Percentiles rank a stretch among this genome's conserved stretches.
These are phyloP conservation scores for Cuniculus paca DNA, from an alignment of 2,797 vertebrate species.

Conservation along the genomic window DNA sequence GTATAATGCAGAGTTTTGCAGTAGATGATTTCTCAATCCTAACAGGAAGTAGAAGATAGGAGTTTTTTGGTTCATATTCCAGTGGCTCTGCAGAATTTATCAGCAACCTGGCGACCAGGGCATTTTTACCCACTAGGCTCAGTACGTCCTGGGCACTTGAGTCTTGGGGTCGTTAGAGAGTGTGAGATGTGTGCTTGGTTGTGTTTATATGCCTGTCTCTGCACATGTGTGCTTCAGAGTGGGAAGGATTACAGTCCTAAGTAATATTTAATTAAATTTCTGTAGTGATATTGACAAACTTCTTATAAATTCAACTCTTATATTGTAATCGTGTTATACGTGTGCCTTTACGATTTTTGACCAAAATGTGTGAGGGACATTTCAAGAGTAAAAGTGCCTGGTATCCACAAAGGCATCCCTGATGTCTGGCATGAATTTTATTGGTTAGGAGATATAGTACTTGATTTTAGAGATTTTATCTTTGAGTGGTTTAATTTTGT, in stretches of 20 bases:
- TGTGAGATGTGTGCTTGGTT: not conserved
- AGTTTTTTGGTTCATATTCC: not conserved
- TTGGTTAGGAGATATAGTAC: not conserved
- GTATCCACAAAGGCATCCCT: not conserved
- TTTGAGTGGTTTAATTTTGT: conserved; percentile 28
- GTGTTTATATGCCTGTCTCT: not conserved
- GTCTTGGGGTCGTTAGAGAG: not conserved
- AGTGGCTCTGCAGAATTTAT: not conserved
- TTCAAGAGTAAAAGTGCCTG: not conserved
- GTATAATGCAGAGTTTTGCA: not conserved
- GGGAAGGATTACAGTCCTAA: not conserved
- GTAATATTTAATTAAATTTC: not conserved
- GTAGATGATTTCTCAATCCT: not conserved
- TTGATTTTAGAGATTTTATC: conserved; percentile 13
- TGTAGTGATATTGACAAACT: not conserved
- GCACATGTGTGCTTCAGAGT: not conserved
- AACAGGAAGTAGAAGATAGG: not conserved
- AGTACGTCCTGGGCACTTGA: not conserved
- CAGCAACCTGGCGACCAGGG: not conserved
- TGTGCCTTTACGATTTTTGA: conserved; percentile 33
- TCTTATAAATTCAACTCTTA: not conserved
- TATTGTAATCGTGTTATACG: not conserved
- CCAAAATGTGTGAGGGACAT: not conserved
- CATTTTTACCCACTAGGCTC: not conserved
- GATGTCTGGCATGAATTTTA: not conserved